Conservation (phyloP, 1,140 invertebrate species). For the Tetramorium simillimum region DNA sequence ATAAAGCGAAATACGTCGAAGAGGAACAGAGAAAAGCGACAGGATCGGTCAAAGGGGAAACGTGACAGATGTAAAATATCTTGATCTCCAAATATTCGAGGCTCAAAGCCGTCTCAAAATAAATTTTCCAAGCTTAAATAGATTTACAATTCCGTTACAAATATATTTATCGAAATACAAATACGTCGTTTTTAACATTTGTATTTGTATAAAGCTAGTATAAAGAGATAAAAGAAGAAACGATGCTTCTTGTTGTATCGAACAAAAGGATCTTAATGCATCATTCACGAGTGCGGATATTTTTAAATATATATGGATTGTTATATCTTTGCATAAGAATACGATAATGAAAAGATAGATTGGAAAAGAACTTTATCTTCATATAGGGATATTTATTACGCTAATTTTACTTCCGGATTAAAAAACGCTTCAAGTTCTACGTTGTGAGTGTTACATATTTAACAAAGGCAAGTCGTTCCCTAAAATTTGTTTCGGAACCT, state of each 20-base stretch:
- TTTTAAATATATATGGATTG: not conserved
- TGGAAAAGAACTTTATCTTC: not conserved
- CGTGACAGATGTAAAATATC: not conserved
- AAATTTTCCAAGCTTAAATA: not conserved
- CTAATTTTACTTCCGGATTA: not conserved
- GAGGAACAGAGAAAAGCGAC: slow-evolving; percentile 17
- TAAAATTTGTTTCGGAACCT: slow-evolving; percentile 26
- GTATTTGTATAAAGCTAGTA: not conserved
- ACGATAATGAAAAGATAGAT: not conserved
- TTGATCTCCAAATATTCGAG: not conserved
- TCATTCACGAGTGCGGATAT: not conserved
- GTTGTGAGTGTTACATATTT: not conserved
- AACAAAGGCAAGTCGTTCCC: not conserved
- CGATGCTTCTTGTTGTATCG: not conserved
- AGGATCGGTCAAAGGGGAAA: not conserved
- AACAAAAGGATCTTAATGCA: not conserved
- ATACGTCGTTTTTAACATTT: not conserved
- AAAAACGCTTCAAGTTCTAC: not conserved
- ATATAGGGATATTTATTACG: not conserved
- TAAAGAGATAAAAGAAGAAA: not conserved
- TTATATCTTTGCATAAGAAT: not conserved
- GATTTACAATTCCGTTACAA: not conserved
- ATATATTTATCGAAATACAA: not conserved
- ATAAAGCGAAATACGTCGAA: slow-evolving; percentile 28
- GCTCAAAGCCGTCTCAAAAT: not conserved